Evolutionary conservation across 2,113 vertebrate species (phyloP).

Genomic region (Strigops habroptila): DNA sequence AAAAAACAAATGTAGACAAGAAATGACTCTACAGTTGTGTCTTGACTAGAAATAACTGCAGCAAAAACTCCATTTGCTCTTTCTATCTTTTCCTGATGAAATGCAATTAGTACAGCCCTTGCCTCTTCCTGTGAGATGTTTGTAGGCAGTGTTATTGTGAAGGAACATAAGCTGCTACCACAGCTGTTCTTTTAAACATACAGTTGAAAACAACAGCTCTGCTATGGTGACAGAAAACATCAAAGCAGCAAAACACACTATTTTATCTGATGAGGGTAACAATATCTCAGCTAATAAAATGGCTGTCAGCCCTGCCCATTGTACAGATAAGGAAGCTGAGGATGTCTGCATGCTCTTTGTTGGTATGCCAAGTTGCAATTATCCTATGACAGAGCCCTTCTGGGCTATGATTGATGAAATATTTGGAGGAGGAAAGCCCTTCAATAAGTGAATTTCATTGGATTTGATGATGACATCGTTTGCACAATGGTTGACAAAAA

Average conservation of each 20-base stretch:
- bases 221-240: slow-evolving; percentile 48
- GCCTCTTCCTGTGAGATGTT: background rate
- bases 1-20: background rate
- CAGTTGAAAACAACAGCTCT: slow-evolving; percentile 15
- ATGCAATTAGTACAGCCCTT: background rate
- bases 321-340: slow-evolving; percentile 55
- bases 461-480: slow-evolving; percentile 47
- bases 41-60: background rate
- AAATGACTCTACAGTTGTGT: background rate
- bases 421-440: background rate
- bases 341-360: slow-evolving; percentile 44
- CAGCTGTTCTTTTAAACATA: slow-evolving; percentile 5
- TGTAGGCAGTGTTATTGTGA: slow-evolving; percentile 2
- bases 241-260: slow-evolving; percentile 40
- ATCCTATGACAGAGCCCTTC: slow-evolving; percentile 36
- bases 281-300: slow-evolving; percentile 71
- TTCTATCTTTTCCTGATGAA: background rate
- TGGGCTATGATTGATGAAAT: slow-evolving; percentile 64
- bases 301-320: slow-evolving; percentile 52
- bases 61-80: background rate
- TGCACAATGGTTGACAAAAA: slow-evolving; percentile 27
- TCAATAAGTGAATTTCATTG: slow-evolving; percentile 57
- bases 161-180: slow-evolving; percentile 1
- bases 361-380: slow-evolving; percentile 58
- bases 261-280: slow-evolving; percentile 68